A percentile compares a stretch with the other conserved stretches of the same genome.
These are phyloP conservation scores for Ptyas mucosa DNA, from an alignment of 2,113 vertebrate genomes.

Conservation along the genomic window DNA sequence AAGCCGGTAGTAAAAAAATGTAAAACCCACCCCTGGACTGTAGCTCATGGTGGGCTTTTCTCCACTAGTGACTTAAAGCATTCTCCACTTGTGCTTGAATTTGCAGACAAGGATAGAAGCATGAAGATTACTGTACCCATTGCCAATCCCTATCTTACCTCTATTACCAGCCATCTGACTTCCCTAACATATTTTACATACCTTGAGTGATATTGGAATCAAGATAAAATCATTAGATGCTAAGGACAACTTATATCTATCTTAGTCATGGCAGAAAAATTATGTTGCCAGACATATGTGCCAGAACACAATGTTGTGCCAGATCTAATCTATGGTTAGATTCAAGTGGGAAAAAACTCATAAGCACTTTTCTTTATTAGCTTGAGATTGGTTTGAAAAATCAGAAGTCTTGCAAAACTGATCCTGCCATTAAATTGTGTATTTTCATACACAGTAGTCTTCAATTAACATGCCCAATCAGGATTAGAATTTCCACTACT, in stretches of 20 bases:
- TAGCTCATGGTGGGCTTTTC: not conserved
- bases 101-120: not conserved
- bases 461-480: not conserved
- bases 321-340: not conserved
- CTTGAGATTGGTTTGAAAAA: not conserved
- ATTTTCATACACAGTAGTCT: not conserved
- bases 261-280: not conserved
- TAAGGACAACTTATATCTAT: not conserved
- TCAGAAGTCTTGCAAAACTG: conserved; percentile 15
- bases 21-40: too few relatives aligned
- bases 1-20: too few relatives aligned
- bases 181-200: not conserved
- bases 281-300: not conserved
- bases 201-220: not conserved
- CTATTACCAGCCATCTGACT: not conserved
- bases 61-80: not conserved
- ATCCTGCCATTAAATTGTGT: not conserved
- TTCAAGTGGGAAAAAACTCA: not conserved
- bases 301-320: too few relatives aligned
- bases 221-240: not conserved
- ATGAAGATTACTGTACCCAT: not conserved
- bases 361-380: not conserved
- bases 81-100: not conserved
- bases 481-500: not conserved
- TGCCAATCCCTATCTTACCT: not conserved